Percentiles rank a stretch among this genome's conserved stretches.
These are phyloP conservation scores for Metellina segmentata DNA, from an alignment of 2,888 invertebrate species.

Conservation along the genomic window DNA sequence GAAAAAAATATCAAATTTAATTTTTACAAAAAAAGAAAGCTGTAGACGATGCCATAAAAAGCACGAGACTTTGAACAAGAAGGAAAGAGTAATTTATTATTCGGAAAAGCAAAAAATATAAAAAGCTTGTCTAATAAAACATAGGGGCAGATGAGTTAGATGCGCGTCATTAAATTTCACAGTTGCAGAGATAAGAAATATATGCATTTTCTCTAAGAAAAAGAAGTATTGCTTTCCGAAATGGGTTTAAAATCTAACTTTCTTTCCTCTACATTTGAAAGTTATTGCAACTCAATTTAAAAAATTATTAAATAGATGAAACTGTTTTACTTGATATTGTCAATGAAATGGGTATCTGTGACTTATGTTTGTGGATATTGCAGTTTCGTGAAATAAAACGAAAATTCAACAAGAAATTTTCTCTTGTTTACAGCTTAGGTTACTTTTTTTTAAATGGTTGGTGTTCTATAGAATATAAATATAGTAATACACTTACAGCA, in stretches of 20 bases:
- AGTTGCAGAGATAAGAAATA: conserved; percentile 51
- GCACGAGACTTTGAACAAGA: conserved; percentile 59
- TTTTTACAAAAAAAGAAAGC: conserved; percentile 46
- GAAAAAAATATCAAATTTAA: conserved; percentile 52
- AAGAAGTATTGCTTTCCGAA: conserved; percentile 8
- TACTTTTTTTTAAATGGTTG: not conserved
- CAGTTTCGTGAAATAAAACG: conserved; percentile 55
- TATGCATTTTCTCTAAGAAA: conserved; percentile 38
- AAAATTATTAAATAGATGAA: conserved; percentile 74
- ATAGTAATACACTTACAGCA: not conserved
- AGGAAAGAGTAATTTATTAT: conserved; percentile 62
- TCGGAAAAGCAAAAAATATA: conserved; percentile 40
- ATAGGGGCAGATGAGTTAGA: conserved; percentile 60
- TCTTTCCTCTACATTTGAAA: conserved; percentile 50
- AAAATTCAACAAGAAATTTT: not conserved
- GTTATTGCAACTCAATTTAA: conserved; percentile 57
- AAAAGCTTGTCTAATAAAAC: conserved; percentile 57
- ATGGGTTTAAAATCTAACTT: conserved; percentile 57
- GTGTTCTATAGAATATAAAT: not conserved
- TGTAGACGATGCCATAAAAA: conserved; percentile 55
- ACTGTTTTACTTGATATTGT: conserved; percentile 57
- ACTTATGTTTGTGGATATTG: conserved; percentile 72
- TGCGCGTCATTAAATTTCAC: conserved; percentile 72
- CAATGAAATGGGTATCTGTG: conserved; percentile 49
- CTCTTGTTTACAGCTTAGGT: not conserved